These are phyloP conservation scores for Boloria euphrosyne DNA, from an alignment of 2,888 invertebrate species.

Conservation along the genomic window DNA sequence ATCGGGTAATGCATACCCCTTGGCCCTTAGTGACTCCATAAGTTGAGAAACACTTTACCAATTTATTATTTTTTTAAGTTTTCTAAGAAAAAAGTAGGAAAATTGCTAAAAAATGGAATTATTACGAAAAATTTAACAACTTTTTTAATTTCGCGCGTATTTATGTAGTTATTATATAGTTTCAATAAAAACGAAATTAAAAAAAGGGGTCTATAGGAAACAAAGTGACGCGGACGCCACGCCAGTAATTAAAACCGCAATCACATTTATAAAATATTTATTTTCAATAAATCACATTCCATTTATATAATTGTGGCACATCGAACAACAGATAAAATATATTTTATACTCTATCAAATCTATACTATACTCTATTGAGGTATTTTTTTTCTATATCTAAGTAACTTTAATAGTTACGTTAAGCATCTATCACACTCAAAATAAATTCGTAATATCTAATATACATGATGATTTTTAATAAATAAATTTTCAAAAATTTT, in stretches of 20 bases:
- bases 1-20: conserved; percentile 2
- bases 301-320: conserved; percentile 75
- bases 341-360: conserved; percentile 52
- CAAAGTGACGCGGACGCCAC: not conserved
- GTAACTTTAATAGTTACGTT: conserved; percentile 7
- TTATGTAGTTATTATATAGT: too few species aligned
- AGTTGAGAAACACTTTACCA: too few species aligned
- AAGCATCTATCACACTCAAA: conserved; percentile 55
- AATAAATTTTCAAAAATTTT: conserved; percentile 13
- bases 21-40: too few species aligned
- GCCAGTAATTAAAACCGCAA: conserved; percentile 26
- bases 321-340: conserved; percentile 73
- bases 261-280: conserved; percentile 80
- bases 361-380: conserved; percentile 56
- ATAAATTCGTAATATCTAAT: conserved; percentile 54
- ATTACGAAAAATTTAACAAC: too few species aligned
- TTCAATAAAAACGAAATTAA: not conserved
- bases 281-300: conserved; percentile 76
- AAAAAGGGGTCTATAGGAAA: not conserved
- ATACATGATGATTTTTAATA: conserved; percentile 24
- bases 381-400: conserved; percentile 55
- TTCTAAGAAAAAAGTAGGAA: too few species aligned
- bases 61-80: too few species aligned
- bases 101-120: too few species aligned
- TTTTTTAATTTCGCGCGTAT: too few species aligned